Conservation (phyloP, 1,140 invertebrate species). For the Hyles vespertilio region DNA sequence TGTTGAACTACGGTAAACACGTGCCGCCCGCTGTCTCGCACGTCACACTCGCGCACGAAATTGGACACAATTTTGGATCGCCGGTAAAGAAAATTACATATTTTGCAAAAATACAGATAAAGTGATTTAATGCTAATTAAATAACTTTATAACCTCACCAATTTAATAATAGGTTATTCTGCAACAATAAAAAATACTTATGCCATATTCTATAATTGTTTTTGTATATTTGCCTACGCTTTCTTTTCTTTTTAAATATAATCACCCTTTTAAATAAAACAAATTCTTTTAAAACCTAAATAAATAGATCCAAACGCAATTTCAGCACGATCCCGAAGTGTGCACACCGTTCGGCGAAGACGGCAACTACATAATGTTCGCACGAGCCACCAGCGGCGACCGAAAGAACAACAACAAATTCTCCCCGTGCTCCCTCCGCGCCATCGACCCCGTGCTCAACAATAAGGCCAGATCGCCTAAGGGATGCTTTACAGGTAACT, state of each 20-base stretch:
- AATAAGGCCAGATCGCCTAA: conserved; percentile 92
- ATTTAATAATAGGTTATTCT: no score
- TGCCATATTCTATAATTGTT: no score
- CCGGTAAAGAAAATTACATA: conserved; percentile 77
- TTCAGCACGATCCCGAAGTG: conserved; percentile 95
- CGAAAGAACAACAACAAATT: conserved; percentile 98
- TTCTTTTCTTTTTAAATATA: no score
- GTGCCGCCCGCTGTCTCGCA: conserved; percentile 99
- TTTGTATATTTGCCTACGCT: no score
- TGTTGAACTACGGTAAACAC: conserved; percentile 98
- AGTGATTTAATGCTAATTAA: no score
- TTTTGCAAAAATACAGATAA: no score
- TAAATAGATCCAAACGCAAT: neutral
- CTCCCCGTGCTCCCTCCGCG: conserved; percentile 93
- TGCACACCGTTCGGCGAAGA: conserved; percentile 94
- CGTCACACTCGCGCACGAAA: conserved; percentile 98
- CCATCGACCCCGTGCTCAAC: conserved; percentile 96
- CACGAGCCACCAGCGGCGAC: conserved; percentile 95
- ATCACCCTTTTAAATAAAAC: neutral
- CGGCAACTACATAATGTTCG: conserved; percentile 99
- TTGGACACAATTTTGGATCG: conserved; percentile 99
- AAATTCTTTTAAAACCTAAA: neutral
- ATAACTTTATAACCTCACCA: no score
- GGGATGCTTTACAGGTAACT: conserved; percentile 92
- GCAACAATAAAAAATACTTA: no score